Percentiles rank a stretch among this genome's conserved stretches.
Conservation (phyloP, 2,797 vertebrate species). For the Brachyalestes nurse region DNA sequence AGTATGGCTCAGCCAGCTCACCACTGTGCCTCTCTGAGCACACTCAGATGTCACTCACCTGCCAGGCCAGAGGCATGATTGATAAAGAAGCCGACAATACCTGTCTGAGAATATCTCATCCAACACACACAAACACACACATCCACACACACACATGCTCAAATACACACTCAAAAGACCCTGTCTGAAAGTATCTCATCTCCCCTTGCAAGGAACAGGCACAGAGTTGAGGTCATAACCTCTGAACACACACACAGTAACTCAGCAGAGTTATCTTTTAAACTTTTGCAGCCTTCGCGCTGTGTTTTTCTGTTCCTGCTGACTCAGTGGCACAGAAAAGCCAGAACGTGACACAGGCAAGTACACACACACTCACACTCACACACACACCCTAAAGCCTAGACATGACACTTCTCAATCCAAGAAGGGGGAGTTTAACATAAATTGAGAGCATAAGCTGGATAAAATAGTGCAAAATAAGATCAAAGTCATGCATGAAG, state of each 20-base stretch:
- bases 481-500: conserved; percentile 50
- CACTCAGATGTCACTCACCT: conserved; percentile 40
- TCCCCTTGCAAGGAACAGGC: conserved; percentile 27
- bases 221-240: conserved; percentile 21
- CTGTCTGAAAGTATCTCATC: conserved; percentile 32
- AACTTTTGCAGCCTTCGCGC: background rate
- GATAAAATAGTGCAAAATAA: conserved; percentile 44
- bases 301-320: background rate
- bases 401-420: conserved; percentile 31
- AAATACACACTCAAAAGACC: conserved; percentile 9
- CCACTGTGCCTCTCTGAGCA: conserved; percentile 33
- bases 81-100: conserved; percentile 48
- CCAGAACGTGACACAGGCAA: background rate
- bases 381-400: conserved; percentile 13
- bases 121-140: conserved; percentile 9
- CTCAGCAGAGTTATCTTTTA: background rate
- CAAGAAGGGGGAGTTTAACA: conserved; percentile 31
- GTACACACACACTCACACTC: background rate
- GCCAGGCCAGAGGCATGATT: conserved; percentile 31
- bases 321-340: conserved; percentile 10
- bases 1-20: background rate
- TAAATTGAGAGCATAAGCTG: conserved; percentile 41
- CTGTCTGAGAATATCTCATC: conserved; percentile 41
- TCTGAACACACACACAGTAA: conserved; percentile 11
- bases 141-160: background rate